A percentile compares a stretch with the other conserved stretches of the same genome.
phyloP scores from a whole-genome alignment of 2,888 invertebrate species.

The Tanytarsus gracilentus region DNA sequence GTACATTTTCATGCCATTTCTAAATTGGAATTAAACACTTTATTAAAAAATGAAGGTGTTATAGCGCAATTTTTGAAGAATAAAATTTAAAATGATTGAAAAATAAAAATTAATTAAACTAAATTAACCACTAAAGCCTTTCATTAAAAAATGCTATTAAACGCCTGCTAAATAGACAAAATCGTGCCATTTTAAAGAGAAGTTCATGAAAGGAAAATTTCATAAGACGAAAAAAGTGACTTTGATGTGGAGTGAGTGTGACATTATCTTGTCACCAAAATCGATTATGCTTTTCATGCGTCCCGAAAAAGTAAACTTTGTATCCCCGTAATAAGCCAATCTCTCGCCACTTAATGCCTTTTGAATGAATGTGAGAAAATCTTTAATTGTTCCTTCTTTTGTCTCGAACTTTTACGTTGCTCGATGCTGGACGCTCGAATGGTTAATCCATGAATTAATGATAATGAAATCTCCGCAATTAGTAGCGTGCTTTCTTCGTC shows the following conservation, averaged over 20 bases:
- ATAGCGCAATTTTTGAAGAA: too few relatives aligned
- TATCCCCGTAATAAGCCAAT: conserved; percentile 8
- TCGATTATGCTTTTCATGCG: conserved; percentile 1
- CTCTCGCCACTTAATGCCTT: conserved; percentile 20
- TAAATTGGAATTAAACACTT: too few relatives aligned
- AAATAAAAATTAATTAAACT: too few relatives aligned
- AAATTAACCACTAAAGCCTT: too few relatives aligned
- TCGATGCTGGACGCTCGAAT: neutral
- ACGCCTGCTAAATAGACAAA: too few relatives aligned
- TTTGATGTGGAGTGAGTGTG: neutral
- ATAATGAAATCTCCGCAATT: conserved; percentile 27
- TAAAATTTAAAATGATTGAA: too few relatives aligned
- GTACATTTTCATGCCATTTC: too few relatives aligned
- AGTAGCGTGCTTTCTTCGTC: conserved; percentile 18
- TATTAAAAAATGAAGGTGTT: too few relatives aligned
- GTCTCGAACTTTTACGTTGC: neutral
- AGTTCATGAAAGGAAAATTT: too few relatives aligned
- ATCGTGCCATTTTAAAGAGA: too few relatives aligned
- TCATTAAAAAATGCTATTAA: too few relatives aligned
- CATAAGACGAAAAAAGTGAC: too few relatives aligned
- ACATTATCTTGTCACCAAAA: conserved; percentile 9
- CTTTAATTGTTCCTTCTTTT: neutral
- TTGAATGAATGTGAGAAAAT: conserved; percentile 25
- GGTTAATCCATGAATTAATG: conserved; percentile 27
- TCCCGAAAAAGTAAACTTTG: neutral